phyloP scores from a whole-genome alignment of 2,888 invertebrate species.

The Cephus rjabovi region DNA sequence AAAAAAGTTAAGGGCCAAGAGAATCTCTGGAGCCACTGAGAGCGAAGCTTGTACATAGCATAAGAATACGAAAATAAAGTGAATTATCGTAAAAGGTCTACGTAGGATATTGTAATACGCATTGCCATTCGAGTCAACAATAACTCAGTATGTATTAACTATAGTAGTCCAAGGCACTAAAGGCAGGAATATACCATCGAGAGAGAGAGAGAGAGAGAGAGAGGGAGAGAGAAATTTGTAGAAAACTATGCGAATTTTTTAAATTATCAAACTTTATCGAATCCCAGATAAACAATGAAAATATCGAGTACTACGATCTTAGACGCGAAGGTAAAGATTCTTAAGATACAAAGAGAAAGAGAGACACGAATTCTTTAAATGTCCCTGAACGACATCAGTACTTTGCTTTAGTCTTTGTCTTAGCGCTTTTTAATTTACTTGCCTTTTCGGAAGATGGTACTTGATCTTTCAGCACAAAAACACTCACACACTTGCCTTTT shows the following conservation, averaged over 20 bases:
- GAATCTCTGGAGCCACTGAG: constrained; percentile 14
- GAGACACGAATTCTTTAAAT: neutral
- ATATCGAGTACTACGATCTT: neutral
- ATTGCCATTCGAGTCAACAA: constrained; percentile 6
- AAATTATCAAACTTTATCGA: neutral
- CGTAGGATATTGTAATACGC: constrained; percentile 7
- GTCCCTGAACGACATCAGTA: neutral
- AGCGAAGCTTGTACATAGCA: constrained; percentile 16
- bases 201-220: neutral
- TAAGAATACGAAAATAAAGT: constrained; percentile 11
- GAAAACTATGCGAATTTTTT: neutral
- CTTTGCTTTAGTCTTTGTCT: neutral
- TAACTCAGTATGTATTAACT: neutral
- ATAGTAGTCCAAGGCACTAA: constrained; percentile 17
- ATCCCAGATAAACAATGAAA: neutral
- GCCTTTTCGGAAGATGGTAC: neutral
- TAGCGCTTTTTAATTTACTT: neutral
- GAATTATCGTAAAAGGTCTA: constrained; percentile 17
- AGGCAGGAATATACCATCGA: neutral
- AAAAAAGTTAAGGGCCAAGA: neutral
- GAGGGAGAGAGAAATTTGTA: neutral
- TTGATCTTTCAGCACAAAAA: neutral
- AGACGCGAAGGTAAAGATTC: neutral
- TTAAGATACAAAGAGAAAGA: neutral
- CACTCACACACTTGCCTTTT: neutral